A percentile compares a stretch with the other conserved stretches of the same genome.
Evolutionary conservation across 2,888 invertebrate genomes (phyloP).

Genomic region (Leptinotarsa rubiginosa): DNA sequence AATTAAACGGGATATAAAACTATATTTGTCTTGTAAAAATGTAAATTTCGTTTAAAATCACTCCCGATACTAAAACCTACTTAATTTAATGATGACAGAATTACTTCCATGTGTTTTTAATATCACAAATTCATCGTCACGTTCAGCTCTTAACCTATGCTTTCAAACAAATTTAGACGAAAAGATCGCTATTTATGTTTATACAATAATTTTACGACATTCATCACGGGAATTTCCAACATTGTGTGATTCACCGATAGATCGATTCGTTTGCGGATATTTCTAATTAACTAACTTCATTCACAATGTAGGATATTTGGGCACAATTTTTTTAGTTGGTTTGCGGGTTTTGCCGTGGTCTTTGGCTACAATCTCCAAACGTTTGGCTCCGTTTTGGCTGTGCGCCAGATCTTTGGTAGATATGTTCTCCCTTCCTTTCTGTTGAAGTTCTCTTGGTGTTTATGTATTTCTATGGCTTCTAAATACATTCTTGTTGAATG

Average conservation of each 20-base stretch:
- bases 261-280: background rate
- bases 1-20: constrained; percentile 54
- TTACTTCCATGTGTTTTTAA: constrained; percentile 51
- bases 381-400: too few relatives aligned
- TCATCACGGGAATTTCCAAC: constrained; percentile 11
- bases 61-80: constrained; percentile 37
- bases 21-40: constrained; percentile 54
- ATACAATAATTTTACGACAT: constrained; percentile 34
- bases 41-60: constrained; percentile 51
- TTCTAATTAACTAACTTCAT: too few relatives aligned
- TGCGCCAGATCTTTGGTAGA: too few relatives aligned
- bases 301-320: too few relatives aligned
- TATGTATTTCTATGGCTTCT: too few relatives aligned
- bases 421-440: too few relatives aligned
- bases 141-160: constrained; percentile 30
- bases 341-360: too few relatives aligned
- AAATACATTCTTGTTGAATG: too few relatives aligned
- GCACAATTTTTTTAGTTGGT: too few relatives aligned
- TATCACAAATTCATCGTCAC: constrained; percentile 41
- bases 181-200: constrained; percentile 39
- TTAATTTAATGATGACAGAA: constrained; percentile 45
- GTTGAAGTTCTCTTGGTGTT: too few relatives aligned
- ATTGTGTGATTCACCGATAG: background rate
- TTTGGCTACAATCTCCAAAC: too few relatives aligned
- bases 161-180: constrained; percentile 37